These are phyloP conservation scores for Dasysyrphus tricinctus DNA, from an alignment of 2,888 invertebrate species.

Conservation along the genomic window DNA sequence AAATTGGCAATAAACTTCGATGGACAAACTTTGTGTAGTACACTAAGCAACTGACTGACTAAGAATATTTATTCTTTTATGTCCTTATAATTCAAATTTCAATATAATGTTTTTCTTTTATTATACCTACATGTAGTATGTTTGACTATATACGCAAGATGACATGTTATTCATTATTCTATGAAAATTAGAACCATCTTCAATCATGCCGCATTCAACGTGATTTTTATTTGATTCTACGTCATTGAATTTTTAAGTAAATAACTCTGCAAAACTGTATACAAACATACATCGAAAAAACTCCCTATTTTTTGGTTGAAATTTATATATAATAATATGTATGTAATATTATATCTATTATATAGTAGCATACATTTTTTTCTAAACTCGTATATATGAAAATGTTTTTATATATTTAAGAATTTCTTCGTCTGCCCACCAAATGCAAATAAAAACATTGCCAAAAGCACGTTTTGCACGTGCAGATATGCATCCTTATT, in stretches of 20 bases:
- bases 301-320: background rate
- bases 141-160: background rate
- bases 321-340: too few species aligned
- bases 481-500: background rate
- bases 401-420: background rate
- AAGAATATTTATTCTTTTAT: background rate
- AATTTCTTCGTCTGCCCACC: background rate
- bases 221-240: constrained; percentile 5
- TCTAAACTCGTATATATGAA: background rate
- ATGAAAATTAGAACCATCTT: background rate
- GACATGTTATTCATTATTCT: background rate
- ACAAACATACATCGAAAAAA: background rate
- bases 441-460: background rate
- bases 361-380: background rate
- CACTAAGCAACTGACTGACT: background rate
- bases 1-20: background rate
- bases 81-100: background rate
- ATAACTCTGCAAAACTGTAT: background rate
- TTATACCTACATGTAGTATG: background rate
- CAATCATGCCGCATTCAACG: constrained; percentile 1
- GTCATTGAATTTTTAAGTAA: background rate
- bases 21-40: background rate
- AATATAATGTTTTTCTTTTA: background rate
- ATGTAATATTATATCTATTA: too few species aligned
- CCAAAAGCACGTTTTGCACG: constrained; percentile 15